Conservation (phyloP, 2,797 vertebrate species). For the Dipus sagitta region DNA sequence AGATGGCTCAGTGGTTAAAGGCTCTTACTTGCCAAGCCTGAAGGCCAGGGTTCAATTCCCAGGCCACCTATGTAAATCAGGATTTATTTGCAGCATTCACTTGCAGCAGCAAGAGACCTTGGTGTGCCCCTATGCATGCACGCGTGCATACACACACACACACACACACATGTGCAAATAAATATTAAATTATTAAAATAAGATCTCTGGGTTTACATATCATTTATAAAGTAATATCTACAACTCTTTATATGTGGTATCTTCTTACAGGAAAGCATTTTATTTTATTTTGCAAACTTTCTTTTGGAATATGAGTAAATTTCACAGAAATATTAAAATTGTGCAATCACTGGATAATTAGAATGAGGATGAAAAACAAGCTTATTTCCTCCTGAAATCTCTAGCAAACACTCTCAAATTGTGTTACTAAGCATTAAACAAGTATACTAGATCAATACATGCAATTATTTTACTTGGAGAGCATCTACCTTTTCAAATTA, state of each 20-base stretch:
- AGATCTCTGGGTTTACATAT: not conserved
- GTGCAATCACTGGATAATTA: not conserved
- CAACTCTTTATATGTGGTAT: not conserved
- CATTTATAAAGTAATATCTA: slow-evolving; percentile 12
- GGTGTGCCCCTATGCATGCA: too few relatives aligned
- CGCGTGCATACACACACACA: too few relatives aligned
- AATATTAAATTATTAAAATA: not conserved
- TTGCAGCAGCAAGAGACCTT: too few relatives aligned
- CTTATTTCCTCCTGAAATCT: not conserved
- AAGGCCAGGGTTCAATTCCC: too few relatives aligned
- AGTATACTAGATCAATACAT: not conserved
- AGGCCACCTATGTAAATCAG: too few relatives aligned
- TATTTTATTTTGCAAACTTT: not conserved
- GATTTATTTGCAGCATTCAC: too few relatives aligned
- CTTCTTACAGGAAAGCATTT: not conserved
- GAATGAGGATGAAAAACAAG: not conserved
- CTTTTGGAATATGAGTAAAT: not conserved
- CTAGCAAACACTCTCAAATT: not conserved
- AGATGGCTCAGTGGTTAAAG: too few relatives aligned
- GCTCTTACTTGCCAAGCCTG: too few relatives aligned
- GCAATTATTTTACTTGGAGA: slow-evolving; percentile 7
- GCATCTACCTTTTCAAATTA: not conserved
- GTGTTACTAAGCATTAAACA: not conserved
- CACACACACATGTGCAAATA: too few relatives aligned
- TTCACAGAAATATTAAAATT: slow-evolving; percentile 8